phyloP scores from a whole-genome alignment of 2,113 vertebrate genomes.

The Helogale parvula region DNA sequence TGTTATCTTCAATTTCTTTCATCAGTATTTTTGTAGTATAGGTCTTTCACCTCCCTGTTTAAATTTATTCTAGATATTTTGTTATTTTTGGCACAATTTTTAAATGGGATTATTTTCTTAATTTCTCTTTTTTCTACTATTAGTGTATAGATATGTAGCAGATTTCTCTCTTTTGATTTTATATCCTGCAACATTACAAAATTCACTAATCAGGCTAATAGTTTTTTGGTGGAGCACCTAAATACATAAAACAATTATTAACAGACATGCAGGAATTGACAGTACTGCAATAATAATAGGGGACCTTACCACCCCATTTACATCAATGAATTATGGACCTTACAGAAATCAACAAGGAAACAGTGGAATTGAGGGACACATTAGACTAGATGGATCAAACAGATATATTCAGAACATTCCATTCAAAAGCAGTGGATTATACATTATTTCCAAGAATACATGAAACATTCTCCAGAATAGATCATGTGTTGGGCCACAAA shows the following conservation, averaged over 20 bases:
- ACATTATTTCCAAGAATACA: not conserved
- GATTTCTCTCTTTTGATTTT: not conserved
- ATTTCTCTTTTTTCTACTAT: not conserved
- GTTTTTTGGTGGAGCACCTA: not conserved
- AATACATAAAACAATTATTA: not conserved
- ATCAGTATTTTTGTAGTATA: not conserved
- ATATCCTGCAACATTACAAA: not conserved
- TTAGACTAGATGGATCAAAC: not conserved
- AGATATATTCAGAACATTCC: not conserved
- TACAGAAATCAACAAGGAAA: not conserved
- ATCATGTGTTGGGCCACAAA: not conserved
- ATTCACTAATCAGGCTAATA: not conserved
- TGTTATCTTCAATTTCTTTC: not conserved
- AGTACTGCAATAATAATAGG: not conserved
- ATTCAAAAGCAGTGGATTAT: not conserved
- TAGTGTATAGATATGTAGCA: not conserved
- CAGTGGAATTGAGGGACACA: not conserved
- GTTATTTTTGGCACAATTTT: not conserved
- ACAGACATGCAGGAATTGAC: not conserved
- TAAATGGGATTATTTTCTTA: not conserved
- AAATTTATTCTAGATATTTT: not conserved
- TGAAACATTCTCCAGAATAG: not conserved
- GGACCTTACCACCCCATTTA: not conserved
- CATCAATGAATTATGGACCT: not conserved
- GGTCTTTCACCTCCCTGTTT: not conserved